phyloP scores from a whole-genome alignment of 2,113 vertebrate genomes.

The Oryzias javanicus region DNA sequence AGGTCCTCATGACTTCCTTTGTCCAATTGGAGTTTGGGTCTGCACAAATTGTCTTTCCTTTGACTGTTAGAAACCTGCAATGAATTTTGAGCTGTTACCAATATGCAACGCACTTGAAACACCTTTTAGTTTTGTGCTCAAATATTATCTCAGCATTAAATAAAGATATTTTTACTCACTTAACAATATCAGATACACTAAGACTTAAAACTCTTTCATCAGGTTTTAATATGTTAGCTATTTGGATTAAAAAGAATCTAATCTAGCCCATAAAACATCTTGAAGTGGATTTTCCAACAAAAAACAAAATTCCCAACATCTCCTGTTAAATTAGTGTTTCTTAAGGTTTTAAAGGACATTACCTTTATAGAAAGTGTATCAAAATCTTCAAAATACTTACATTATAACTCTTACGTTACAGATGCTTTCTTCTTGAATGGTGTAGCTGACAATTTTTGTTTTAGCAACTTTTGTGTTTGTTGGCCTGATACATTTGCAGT shows the following conservation, averaged over 20 bases:
- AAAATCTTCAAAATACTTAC: constrained; percentile 49
- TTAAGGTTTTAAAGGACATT: too few species aligned
- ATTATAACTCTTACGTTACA: constrained; percentile 41
- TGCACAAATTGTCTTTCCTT: constrained; percentile 12
- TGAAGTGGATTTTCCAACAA: too few species aligned
- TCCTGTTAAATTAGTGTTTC: too few species aligned
- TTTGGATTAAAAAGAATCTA: too few species aligned
- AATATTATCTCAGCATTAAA: not conserved
- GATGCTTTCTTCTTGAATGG: constrained; percentile 12
- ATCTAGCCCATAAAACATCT: too few species aligned
- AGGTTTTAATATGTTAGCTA: too few species aligned
- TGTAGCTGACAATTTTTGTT: constrained; percentile 25
- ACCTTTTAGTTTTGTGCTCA: not conserved
- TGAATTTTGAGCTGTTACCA: constrained; percentile 7
- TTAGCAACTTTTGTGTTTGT: accelerated
- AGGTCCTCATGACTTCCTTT: constrained; percentile 8
- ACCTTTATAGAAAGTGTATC: not conserved
- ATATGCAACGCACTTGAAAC: not conserved
- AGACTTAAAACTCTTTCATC: too few species aligned
- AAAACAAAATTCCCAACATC: too few species aligned
- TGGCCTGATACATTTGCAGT: constrained; percentile 2
- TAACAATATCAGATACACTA: too few species aligned
- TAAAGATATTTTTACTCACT: too few species aligned
- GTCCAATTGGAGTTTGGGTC: constrained; percentile 34
- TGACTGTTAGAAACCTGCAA: constrained; percentile 37